phyloP scores from a whole-genome alignment of 2,797 vertebrate species.

The Crocodylus rhombifer region DNA sequence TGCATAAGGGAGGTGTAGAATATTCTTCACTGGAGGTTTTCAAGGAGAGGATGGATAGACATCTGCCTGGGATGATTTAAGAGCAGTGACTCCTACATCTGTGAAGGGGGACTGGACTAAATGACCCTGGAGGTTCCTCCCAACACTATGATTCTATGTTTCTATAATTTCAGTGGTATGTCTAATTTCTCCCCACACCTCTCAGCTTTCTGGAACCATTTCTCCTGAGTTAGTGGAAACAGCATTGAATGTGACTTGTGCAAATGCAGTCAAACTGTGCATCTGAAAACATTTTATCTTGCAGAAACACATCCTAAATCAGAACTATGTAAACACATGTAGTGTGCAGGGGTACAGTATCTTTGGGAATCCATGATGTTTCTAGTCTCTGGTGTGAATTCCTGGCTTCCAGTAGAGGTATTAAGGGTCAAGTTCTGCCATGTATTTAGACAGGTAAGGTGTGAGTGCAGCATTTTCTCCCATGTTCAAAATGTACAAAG shows the following conservation, averaged over 20 bases:
- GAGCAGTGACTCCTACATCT: too few species aligned
- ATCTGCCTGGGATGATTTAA: too few species aligned
- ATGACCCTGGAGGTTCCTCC: too few species aligned
- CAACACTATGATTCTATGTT: background rate
- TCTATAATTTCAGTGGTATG: background rate
- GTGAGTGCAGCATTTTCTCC: background rate
- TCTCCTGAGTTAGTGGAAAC: background rate
- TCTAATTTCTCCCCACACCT: background rate
- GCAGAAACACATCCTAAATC: background rate
- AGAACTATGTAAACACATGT: conserved; percentile 1
- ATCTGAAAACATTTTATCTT: background rate
- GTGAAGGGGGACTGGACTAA: too few species aligned
- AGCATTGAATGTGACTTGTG: background rate
- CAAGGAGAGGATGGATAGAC: too few species aligned
- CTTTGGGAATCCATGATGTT: background rate
- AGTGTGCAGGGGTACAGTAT: background rate
- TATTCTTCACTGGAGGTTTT: too few species aligned
- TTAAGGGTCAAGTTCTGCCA: background rate
- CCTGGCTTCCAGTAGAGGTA: background rate
- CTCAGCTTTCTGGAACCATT: background rate
- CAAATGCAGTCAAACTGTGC: background rate
- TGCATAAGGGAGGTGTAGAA: too few species aligned
- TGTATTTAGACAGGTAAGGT: background rate
- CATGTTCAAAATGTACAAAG: background rate
- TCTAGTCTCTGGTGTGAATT: conserved; percentile 8